phyloP scores from a whole-genome alignment of 2,797 vertebrate genomes.

The Chloroceryle inda region DNA sequence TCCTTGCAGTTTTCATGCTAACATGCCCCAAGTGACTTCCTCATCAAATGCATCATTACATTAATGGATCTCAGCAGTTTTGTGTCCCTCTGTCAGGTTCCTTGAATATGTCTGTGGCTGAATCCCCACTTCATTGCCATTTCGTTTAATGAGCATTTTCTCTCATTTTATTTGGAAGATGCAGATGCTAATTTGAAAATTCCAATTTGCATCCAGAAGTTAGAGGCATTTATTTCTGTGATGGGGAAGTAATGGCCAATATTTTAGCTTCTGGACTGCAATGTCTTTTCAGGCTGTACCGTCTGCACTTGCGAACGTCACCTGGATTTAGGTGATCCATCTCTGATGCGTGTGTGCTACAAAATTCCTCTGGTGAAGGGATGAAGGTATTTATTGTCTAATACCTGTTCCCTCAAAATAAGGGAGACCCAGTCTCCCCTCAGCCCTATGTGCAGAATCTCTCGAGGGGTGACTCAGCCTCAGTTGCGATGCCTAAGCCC shows the following conservation, averaged over 20 bases:
- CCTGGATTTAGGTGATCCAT: not conserved
- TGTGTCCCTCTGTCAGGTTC: not conserved
- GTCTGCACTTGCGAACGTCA: not conserved
- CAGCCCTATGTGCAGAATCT: not conserved
- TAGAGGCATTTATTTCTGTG: not conserved
- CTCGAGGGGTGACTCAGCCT: not conserved
- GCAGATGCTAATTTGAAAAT: constrained; percentile 18
- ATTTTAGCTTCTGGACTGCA: not conserved
- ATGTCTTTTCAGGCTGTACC: not conserved
- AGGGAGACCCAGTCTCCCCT: not conserved
- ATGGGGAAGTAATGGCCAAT: not conserved
- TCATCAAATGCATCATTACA: constrained; percentile 19
- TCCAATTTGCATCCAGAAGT: not conserved
- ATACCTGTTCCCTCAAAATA: rapidly evolving
- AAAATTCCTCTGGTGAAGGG: not conserved
- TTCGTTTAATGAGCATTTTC: constrained; percentile 47
- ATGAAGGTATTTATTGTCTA: not conserved
- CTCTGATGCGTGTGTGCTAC: not conserved
- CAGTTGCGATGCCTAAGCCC: not conserved
- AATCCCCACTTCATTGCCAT: not conserved
- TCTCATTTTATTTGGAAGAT: constrained; percentile 26
- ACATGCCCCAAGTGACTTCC: not conserved
- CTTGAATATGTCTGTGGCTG: not conserved
- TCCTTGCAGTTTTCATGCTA: constrained; percentile 10
- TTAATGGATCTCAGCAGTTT: constrained; percentile 30